Base-by-base conservation (phyloP, 2,888 invertebrate species). In the Amblyjoppa proteus region DNA sequence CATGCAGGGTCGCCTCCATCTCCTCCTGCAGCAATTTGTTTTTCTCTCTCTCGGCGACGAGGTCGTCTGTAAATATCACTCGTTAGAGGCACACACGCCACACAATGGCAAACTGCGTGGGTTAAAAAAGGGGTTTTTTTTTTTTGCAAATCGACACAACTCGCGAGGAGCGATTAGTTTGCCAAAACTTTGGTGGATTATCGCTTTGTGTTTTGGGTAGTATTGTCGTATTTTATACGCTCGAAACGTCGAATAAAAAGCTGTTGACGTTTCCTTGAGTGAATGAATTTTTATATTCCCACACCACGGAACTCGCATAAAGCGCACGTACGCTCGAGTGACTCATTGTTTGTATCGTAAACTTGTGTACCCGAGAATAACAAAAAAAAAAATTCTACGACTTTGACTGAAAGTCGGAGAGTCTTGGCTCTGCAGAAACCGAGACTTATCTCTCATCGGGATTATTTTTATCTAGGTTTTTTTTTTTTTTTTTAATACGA, bases 1-100 rank as follows among this genome's bases (percentile, higher is more conserved):
- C 99, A 96, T 98, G 98, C 96, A 99, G 97, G 94, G 99, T 98
- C 94, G 98, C 97, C 96, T 99, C 99, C 98, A 99, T 98, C 95
- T 99, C 99, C 95, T 98, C 98, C 95, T 98, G 97, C 95, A 99
- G 97, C 95, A 97, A 96, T 96, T 98, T 98, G 96, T 98, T 98
- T 96, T 98, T 98, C 96, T 97, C 97, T 95, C 97, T 98, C 96
- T 98, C 98, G 94, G 96, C 96, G 95, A 98, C 96, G 95, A 99
- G 97, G 95, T 98, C 98, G 96, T 99, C 99, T 99, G 97, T 94
- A 97, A 95, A 94, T 93, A 93, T 94, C 90, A 93, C 91, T 92
- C 85, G 94, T 94, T 95, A 94, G 89, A 90, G 88, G 89, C 91
- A 90, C 87, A 84, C 87, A 84, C 90, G 90, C 89, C 89, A 89